Base-by-base conservation (phyloP, 2,888 invertebrate genomes). In the Pimpla rufipes region DNA sequence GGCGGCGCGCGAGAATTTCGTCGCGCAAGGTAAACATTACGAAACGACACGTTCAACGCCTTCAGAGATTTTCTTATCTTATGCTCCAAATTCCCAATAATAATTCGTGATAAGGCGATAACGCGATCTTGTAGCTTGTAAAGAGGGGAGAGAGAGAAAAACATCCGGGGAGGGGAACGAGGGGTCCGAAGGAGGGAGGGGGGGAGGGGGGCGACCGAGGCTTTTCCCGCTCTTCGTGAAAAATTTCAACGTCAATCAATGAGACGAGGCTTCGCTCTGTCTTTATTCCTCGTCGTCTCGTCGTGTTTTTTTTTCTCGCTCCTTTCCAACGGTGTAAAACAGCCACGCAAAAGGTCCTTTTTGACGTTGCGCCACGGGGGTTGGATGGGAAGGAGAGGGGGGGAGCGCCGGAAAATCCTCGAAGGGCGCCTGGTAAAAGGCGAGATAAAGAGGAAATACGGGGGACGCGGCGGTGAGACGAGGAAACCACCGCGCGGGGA, bases 391-490 rank as follows among this genome's bases (percentile, higher is more conserved):
- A 64, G 21, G n/a, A 42, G 50, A 35, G 64, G 52, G 29, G 66
- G 66, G 67, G 70, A 40, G 71, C 62, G 55, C 37, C 75, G 83
- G 79, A 68, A 87, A 87, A 87, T 85, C 68, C 79, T 85, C 68
- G 79, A 80, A 68, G 83, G 85, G 84, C 84, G 85, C 85, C 81
- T 84, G 86, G 81, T 80, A 85, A 85, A 86, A 81, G 76, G 64
- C 75, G 73, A 85, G 86, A 86, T 83, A 86, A 83, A 84, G 81
- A 70, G 75, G 78, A 83, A 73, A 79, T 40, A 68, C 68, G 64
- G 66, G 64, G 66, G 70, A 71, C 29, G 67, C 55, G 62, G 70
- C 62, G 64, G 76, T 70, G 66, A 73, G 77, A 64, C 77, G 70
- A 76, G 77, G 77, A 84, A 57, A 85, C n/a, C 66, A 74, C 68